These are phyloP conservation scores for Crematogaster levior DNA, from an alignment of 2,888 invertebrate genomes.

Conservation along the genomic window DNA sequence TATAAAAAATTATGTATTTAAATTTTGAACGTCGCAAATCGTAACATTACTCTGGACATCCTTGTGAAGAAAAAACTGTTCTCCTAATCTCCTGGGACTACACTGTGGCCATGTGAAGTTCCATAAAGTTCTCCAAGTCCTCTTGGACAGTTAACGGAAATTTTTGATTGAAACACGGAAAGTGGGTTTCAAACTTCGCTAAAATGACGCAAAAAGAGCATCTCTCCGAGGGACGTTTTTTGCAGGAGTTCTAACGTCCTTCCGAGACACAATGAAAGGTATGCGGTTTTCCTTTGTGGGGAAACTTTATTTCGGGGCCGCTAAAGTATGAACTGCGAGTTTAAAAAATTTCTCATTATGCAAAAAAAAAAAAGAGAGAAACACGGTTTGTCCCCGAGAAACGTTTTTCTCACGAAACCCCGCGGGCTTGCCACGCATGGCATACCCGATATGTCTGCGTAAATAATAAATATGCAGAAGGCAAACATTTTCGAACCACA, in stretches of 20 bases:
- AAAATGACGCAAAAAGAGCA: neutral
- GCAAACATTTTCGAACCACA: slow-evolving; percentile 24
- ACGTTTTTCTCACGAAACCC: neutral
- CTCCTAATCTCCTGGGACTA: neutral
- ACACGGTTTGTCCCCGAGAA: neutral
- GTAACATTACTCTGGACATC: neutral
- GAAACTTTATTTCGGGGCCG: neutral
- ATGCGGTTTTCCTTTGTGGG: neutral
- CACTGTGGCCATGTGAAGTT: slow-evolving; percentile 8
- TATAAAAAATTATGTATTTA: neutral
- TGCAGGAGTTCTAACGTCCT: neutral
- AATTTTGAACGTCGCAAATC: neutral
- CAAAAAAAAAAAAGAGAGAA: neutral
- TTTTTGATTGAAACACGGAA: slow-evolving; percentile 37
- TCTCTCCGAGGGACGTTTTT: slow-evolving; percentile 9
- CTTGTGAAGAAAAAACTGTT: neutral
- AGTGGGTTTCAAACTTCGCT: slow-evolving; percentile 23
- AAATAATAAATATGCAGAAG: slow-evolving; percentile 49
- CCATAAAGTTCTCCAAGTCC: neutral
- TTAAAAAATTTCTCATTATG: slow-evolving; percentile 28
- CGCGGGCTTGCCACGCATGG: neutral
- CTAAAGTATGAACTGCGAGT: slow-evolving; percentile 23
- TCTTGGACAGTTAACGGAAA: slow-evolving; percentile 6
- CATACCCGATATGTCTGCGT: slow-evolving; percentile 11
- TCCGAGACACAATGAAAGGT: slow-evolving; percentile 9